phyloP scores from a whole-genome alignment of 2,113 vertebrate species.

The Acanthochromis polyacanthus region DNA sequence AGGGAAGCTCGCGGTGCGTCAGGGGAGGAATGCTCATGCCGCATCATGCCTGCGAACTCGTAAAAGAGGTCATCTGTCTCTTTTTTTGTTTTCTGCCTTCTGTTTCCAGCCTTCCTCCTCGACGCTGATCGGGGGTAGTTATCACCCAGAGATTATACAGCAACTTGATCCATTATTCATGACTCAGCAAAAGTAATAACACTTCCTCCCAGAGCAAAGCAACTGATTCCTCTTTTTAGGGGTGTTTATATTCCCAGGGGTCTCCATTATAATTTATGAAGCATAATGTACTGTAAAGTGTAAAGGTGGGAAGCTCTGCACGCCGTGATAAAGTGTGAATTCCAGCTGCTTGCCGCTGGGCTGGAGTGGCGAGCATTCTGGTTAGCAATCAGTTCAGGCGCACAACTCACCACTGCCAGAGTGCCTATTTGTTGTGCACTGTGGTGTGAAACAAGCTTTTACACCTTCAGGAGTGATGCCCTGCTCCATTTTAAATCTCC shows the following conservation, averaged over 20 bases:
- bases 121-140: constrained; percentile 34
- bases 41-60: not conserved
- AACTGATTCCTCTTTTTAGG: constrained; percentile 38
- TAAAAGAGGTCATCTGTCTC: constrained; percentile 39
- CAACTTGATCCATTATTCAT: constrained; percentile 76
- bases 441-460: constrained; percentile 79
- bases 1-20: constrained; percentile 16
- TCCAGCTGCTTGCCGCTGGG: constrained; percentile 5
- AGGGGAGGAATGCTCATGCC: not conserved
- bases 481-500: constrained; percentile 39
- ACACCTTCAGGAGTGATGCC: constrained; percentile 60
- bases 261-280: constrained; percentile 54
- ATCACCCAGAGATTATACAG: constrained; percentile 64
- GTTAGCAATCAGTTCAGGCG: constrained; percentile 52
- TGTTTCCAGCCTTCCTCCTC: constrained; percentile 33
- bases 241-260: constrained; percentile 56
- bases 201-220: constrained; percentile 41
- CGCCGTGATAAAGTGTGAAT: constrained; percentile 34
- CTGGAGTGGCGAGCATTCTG: constrained; percentile 12
- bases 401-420: constrained; percentile 48
- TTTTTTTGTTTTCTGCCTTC: constrained; percentile 28
- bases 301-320: constrained; percentile 26
- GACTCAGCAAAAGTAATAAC: constrained; percentile 76
- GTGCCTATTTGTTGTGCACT: constrained; percentile 71
- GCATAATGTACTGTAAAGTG: constrained; percentile 47